Percentiles rank a stretch among this genome's conserved stretches.
phyloP scores from a whole-genome alignment of 2,888 invertebrate species.

The Pseudoips prasinana region DNA sequence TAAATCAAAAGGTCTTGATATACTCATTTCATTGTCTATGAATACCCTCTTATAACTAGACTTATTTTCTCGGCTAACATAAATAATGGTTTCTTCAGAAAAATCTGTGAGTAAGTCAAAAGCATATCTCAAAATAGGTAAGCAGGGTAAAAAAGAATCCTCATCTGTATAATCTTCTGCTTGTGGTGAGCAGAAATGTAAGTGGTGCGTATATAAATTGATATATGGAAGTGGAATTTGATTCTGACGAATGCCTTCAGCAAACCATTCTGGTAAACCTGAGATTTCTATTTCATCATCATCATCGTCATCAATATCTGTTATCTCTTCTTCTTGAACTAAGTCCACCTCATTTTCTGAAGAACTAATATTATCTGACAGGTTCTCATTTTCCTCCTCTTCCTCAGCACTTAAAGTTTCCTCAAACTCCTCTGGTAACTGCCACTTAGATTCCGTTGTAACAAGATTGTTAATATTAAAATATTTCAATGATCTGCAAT shows the following conservation, averaged over 20 bases:
- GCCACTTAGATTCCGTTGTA: conserved; percentile 18
- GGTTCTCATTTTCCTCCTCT: conserved; percentile 23
- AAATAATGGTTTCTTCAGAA: conserved; percentile 51
- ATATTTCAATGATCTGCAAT: conserved; percentile 82
- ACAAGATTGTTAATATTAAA: conserved; percentile 60
- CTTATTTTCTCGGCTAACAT: conserved; percentile 61
- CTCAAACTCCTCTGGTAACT: conserved; percentile 33
- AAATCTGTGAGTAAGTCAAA: conserved; percentile 75
- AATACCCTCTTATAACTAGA: conserved; percentile 50
- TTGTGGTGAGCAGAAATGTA: conserved; percentile 86
- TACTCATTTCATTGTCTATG: conserved; percentile 46
- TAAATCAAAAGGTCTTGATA: conserved; percentile 42
- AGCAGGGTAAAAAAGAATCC: conserved; percentile 81
- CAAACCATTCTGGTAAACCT: conserved; percentile 84
- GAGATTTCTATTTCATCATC: conserved; percentile 33
- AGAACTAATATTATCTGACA: conserved; percentile 25
- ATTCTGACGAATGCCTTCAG: conserved; percentile 82
- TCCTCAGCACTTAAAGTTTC: conserved; percentile 19
- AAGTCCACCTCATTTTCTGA: conserved; percentile 31
- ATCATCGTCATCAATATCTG: conserved; percentile 27
- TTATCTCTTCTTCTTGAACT: conserved; percentile 22
- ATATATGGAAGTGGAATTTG: conserved; percentile 85
- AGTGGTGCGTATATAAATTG: conserved; percentile 84
- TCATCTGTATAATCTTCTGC: conserved; percentile 85
- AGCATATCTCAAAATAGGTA: conserved; percentile 84